Percentiles rank a stretch among this genome's conserved stretches.
Conservation (phyloP, 2,113 vertebrate genomes). For the Crotalus tigris region DNA sequence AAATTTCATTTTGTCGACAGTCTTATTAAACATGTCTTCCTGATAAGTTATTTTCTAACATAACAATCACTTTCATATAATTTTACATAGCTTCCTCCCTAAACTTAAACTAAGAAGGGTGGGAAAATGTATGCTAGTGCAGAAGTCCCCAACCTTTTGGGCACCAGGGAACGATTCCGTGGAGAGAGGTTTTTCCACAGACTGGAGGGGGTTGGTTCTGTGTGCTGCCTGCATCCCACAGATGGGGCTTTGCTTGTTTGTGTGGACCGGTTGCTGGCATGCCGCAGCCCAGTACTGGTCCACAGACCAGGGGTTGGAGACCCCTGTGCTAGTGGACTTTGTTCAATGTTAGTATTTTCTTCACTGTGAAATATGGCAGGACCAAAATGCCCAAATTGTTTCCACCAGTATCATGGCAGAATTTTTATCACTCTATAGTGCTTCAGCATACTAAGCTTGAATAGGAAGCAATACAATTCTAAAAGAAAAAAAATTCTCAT, state of each 20-base stretch:
- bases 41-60: neutral
- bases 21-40: neutral
- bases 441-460: neutral
- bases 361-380: neutral
- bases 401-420: neutral
- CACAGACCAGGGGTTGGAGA: too few species aligned
- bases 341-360: neutral
- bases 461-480: neutral
- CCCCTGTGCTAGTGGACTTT: neutral
- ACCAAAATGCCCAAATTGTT: neutral
- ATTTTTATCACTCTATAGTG: neutral
- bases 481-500: neutral
- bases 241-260: too few species aligned
- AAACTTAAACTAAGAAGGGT: neutral
- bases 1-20: neutral
- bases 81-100: neutral
- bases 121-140: neutral
- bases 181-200: too few species aligned
- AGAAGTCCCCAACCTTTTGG: too few species aligned
- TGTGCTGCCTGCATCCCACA: too few species aligned
- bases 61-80: neutral
- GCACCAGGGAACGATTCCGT: too few species aligned
- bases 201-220: too few species aligned
- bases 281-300: too few species aligned
- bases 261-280: too few species aligned